Percentiles rank a stretch among this genome's conserved stretches.
phyloP scores from a whole-genome alignment of 2,888 invertebrate species.

The Volucella zonaria region DNA sequence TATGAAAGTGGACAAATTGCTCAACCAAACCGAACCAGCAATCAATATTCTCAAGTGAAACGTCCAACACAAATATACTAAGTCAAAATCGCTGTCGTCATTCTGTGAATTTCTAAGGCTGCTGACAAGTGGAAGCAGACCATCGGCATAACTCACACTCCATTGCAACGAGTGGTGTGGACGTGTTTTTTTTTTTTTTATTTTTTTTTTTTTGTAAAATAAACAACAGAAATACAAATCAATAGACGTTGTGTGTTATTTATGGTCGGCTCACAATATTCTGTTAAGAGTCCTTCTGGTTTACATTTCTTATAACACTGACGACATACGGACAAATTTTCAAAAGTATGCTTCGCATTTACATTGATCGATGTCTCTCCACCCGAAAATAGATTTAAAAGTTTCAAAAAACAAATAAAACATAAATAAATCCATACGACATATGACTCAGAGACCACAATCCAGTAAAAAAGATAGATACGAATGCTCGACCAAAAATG shows the following conservation, averaged over 20 bases:
- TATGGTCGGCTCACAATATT: conserved; percentile 53
- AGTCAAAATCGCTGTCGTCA: conserved; percentile 55
- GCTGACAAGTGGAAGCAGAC: conserved; percentile 35
- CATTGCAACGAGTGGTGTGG: neutral
- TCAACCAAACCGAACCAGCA: conserved; percentile 8
- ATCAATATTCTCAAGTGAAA: conserved; percentile 53
- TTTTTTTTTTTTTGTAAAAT: too few species aligned
- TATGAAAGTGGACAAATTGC: conserved; percentile 19
- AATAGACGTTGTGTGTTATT: conserved; percentile 69
- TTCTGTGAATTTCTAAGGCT: conserved; percentile 58
- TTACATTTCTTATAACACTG: conserved; percentile 25
- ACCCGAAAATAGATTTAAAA: conserved; percentile 58
- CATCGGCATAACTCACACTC: conserved; percentile 23
- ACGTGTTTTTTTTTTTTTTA: neutral
- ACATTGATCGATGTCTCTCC: conserved; percentile 63
- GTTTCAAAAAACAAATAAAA: conserved; percentile 12
- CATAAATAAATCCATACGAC: neutral
- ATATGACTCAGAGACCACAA: conserved; percentile 42
- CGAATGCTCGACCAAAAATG: neutral
- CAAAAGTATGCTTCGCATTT: conserved; percentile 56
- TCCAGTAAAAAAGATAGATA: neutral
- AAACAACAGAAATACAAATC: conserved; percentile 57
- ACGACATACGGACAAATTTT: conserved; percentile 67
- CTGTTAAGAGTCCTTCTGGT: conserved; percentile 49
- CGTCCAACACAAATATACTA: conserved; percentile 4